Evolutionary conservation across 1,140 invertebrate genomes (phyloP).

Genomic region (Ceratina japonica): DNA sequence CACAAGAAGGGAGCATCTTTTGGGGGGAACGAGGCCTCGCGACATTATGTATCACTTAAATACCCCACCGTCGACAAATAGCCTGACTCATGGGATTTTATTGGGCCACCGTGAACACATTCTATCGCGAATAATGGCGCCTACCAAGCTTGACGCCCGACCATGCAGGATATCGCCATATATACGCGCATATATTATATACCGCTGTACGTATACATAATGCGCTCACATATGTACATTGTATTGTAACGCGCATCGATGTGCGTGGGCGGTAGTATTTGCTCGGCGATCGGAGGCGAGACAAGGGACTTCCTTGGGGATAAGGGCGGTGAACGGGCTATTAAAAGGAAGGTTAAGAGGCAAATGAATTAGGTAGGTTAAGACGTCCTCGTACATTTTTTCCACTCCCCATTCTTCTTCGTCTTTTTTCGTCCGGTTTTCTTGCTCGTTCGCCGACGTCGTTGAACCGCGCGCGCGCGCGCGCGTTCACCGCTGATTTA

Average conservation of each 20-base stretch:
- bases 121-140: conserved; percentile 69
- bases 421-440: not conserved
- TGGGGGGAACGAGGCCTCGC: conserved; percentile 49
- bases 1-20: conserved; percentile 42
- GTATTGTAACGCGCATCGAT: not conserved
- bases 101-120: conserved; percentile 59
- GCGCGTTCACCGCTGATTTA: conserved; percentile 30
- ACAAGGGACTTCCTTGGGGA: not conserved
- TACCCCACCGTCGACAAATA: conserved; percentile 65
- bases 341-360: conserved; percentile 12
- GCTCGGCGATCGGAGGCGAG: not conserved
- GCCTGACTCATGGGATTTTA: conserved; percentile 72
- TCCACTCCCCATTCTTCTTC: not conserved
- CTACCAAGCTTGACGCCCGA: conserved; percentile 42
- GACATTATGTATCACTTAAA: conserved; percentile 70
- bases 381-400: conserved; percentile 11
- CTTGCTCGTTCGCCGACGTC: not conserved
- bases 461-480: not conserved
- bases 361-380: conserved; percentile 51
- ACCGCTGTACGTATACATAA: conserved; percentile 20
- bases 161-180: conserved; percentile 3
- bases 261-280: not conserved
- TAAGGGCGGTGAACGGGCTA: conserved; percentile 3
- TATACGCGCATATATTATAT: conserved; percentile 2
- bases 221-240: not conserved